Evolutionary conservation across 2,113 vertebrate species (phyloP).

Genomic region (Accipiter virgatus): DNA sequence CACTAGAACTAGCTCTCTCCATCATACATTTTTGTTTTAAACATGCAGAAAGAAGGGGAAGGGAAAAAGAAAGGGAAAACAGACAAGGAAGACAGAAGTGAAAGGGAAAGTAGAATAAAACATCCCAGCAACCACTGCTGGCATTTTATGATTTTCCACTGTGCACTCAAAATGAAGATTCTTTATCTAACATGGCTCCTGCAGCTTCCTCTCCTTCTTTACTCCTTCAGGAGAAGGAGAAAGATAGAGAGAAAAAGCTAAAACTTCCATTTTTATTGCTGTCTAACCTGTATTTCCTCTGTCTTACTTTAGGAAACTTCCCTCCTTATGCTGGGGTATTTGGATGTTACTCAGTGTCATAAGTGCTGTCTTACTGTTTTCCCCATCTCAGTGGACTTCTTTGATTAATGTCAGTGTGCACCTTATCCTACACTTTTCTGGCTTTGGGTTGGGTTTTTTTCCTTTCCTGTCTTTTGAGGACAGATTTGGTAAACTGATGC

Average conservation of each 20-base stretch:
- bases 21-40: background rate
- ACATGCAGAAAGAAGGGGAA: background rate
- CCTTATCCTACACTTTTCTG: background rate
- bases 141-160: background rate
- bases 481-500: background rate
- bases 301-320: background rate
- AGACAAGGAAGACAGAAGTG: background rate
- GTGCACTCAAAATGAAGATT: background rate
- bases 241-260: background rate
- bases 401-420: background rate
- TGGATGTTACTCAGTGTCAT: background rate
- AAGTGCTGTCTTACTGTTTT: background rate
- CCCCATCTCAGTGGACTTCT: background rate
- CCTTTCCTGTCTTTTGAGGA: background rate
- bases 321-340: background rate
- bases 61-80: background rate
- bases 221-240: background rate
- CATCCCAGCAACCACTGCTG: background rate
- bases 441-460: background rate
- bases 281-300: background rate
- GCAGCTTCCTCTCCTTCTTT: background rate
- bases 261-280: background rate
- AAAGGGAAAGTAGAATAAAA: background rate
- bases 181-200: background rate
- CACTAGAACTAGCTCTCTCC: background rate